Evolutionary conservation across 2,888 invertebrate species (phyloP), one percentile per base, ranked within the genome.

Genomic region (Dynastes grantii): DNA sequence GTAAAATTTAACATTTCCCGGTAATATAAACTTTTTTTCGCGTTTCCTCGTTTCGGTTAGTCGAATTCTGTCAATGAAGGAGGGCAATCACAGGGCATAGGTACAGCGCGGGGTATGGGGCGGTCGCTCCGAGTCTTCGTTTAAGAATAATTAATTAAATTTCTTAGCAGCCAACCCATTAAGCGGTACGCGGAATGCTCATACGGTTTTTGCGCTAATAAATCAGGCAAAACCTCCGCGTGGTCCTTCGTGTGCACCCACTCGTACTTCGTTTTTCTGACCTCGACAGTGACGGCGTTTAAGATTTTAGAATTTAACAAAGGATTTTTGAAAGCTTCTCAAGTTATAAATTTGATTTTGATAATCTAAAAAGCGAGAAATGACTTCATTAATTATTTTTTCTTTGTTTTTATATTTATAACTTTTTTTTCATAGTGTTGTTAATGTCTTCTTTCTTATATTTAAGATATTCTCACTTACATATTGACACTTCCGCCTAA

Each of bases 131-230:
- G 16, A 55, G 68, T 27, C 87, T 87, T 87, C 88, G 87, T 87
- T 88, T 86, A 86, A 88, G 45, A 88, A 89, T 89, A 89, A 89
- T 89, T 89, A 89, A 89, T 89, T 89, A 89, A 89, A 89, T 88
- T 89, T 89, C 88, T 88, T 84, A 85, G 83, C 85, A 83, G 85
- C 61, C 73, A 61, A 84, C 82, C 55, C 55, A 55, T 55, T 16
- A 55, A 55, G 55, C 55, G 16, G 78, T 51, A 79, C 53, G 70
- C 53, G 87, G 88, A 88, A 89, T 88, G 87, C 86, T 45, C 86
- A 88, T 88, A 86, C 87, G 86, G 16, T 85, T 87, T 86, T 87
- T 86, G 84, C 83, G 83, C n/a, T 83, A 84, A 89, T 89, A 88
- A 88, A 88, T 88, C 88, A 88, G 88, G 40, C 55, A 37, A 73